A percentile compares a stretch with the other conserved stretches of the same genome.
Conservation (phyloP, 2,113 vertebrate genomes). For the Odobenus rosmarus region DNA sequence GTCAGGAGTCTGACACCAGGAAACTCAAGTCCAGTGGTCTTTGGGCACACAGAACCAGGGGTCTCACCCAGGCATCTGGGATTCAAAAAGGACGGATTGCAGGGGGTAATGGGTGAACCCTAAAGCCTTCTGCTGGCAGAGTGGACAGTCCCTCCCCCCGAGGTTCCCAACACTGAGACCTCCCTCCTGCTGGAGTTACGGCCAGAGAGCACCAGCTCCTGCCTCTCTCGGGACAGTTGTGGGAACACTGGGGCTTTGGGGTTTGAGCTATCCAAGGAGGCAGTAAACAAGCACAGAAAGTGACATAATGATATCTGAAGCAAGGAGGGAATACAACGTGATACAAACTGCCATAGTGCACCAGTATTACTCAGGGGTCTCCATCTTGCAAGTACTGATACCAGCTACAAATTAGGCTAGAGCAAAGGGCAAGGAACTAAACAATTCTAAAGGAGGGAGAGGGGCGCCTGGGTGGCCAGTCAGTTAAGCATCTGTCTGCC, state of each 20-base stretch:
- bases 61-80: neutral
- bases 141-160: rapidly evolving
- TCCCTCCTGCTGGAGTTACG: neutral
- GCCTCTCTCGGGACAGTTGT: neutral
- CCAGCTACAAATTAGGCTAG: neutral
- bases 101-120: rapidly evolving
- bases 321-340: neutral
- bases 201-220: neutral
- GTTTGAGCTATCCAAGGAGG: neutral
- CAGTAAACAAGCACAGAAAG: neutral
- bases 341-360: rapidly evolving
- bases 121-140: neutral
- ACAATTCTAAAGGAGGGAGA: neutral
- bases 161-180: neutral
- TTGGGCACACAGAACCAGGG: neutral
- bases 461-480: too few species aligned
- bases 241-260: neutral
- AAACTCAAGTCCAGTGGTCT: neutral
- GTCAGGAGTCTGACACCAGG: neutral
- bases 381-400: rapidly evolving
- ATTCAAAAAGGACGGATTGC: neutral
- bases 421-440: neutral
- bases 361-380: rapidly evolving
- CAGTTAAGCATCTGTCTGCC: too few species aligned
- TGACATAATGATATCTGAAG: rapidly evolving